These are phyloP conservation scores for Botia kubotai DNA, from an alignment of 2,797 vertebrate genomes.

Conservation along the genomic window DNA sequence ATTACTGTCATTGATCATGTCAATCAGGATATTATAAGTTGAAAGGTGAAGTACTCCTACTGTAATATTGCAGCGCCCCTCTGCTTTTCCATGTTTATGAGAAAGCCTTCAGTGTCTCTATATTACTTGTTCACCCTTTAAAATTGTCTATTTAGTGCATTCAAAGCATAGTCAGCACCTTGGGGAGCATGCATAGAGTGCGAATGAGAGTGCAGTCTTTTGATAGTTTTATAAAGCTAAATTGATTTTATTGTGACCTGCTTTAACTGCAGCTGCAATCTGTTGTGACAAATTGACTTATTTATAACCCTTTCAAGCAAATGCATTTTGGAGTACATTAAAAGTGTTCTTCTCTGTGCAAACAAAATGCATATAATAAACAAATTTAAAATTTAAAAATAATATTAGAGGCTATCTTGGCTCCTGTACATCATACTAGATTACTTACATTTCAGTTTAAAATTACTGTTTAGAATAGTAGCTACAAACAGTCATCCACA, in stretches of 20 bases:
- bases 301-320: slow-evolving; percentile 44
- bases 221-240: slow-evolving; percentile 48
- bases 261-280: slow-evolving; percentile 27
- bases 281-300: slow-evolving; percentile 30
- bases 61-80: background rate
- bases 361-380: slow-evolving; percentile 7
- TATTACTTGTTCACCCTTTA: slow-evolving; percentile 39
- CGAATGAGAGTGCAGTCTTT: slow-evolving; percentile 36
- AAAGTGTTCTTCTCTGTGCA: background rate
- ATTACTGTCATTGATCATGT: background rate
- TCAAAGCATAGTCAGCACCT: slow-evolving; percentile 44
- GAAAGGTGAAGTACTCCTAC: background rate
- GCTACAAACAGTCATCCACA: background rate
- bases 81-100: slow-evolving; percentile 3
- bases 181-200: slow-evolving; percentile 20
- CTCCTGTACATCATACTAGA: background rate
- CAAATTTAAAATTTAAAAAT: background rate
- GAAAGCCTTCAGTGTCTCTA: slow-evolving; percentile 16
- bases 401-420: background rate
- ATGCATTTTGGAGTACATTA: slow-evolving; percentile 29
- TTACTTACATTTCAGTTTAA: background rate
- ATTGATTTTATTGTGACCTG: slow-evolving; percentile 48
- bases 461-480: background rate
- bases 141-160: slow-evolving; percentile 47
- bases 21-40: background rate